A percentile compares a stretch with the other conserved stretches of the same genome.
phyloP scores from a whole-genome alignment of 2,113 vertebrate species.

The Pontoporia blainvillei region DNA sequence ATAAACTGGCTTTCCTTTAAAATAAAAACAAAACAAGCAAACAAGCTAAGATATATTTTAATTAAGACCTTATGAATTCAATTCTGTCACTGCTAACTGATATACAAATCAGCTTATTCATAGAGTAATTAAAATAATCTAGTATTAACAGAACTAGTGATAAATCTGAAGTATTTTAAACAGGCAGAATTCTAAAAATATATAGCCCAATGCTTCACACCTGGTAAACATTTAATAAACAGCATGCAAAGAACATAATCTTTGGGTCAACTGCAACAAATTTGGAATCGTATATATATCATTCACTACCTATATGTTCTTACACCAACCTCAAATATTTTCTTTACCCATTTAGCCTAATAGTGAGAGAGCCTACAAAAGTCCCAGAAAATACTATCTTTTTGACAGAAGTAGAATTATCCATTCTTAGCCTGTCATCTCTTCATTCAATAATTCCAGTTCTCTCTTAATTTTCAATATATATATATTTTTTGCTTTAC shows the following conservation, averaged over 20 bases:
- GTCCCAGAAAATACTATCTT: background rate
- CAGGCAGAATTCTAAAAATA: background rate
- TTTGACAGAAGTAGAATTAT: background rate
- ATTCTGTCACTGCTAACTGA: background rate
- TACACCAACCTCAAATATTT: background rate
- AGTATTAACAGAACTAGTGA: background rate
- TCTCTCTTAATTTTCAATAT: background rate
- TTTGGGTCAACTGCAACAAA: background rate
- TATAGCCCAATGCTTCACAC: background rate
- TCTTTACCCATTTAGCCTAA: background rate
- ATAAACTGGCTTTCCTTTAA: background rate
- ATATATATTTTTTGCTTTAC: background rate
- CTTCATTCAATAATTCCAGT: background rate
- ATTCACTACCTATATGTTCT: background rate
- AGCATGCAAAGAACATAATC: background rate
- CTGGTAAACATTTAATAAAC: background rate
- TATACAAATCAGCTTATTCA: background rate
- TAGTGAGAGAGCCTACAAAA: background rate
- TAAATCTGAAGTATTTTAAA: background rate
- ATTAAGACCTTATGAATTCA: background rate
- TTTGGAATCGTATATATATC: background rate
- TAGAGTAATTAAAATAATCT: background rate
- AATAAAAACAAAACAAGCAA: background rate
- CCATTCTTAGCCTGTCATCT: background rate
- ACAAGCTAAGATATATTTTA: background rate